phyloP scores from a whole-genome alignment of 1,140 invertebrate genomes.

The Halesus radiatus region DNA sequence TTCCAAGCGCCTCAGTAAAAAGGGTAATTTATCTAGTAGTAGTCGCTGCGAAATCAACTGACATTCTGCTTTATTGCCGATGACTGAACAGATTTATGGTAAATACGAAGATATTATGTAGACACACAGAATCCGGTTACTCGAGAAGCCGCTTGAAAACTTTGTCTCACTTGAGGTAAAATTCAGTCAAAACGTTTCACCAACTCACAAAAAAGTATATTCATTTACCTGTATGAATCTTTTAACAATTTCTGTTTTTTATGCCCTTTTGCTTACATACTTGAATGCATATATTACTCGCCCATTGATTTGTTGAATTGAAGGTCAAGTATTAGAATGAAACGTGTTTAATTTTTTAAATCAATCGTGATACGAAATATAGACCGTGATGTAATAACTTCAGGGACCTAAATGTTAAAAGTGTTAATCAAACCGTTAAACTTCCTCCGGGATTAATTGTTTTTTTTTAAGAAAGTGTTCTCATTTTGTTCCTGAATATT shows the following conservation, averaged over 20 bases:
- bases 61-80: background rate
- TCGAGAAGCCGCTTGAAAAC: constrained; percentile 32
- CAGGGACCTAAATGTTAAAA: constrained; percentile 2
- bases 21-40: background rate
- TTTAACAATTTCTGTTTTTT: background rate
- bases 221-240: background rate
- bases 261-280: background rate
- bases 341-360: constrained; percentile 18
- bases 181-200: background rate
- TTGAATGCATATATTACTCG: background rate
- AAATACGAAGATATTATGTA: background rate
- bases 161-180: background rate
- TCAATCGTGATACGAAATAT: constrained; percentile 28
- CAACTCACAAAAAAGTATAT: background rate
- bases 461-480: constrained; percentile 17
- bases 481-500: background rate
- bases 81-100: background rate
- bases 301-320: background rate
- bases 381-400: constrained; percentile 19
- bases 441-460: background rate
- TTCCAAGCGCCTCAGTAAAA: background rate
- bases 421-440: constrained; percentile 4
- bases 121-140: constrained; percentile 43
- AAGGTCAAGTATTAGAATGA: constrained; percentile 38
- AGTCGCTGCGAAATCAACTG: background rate